A percentile compares a stretch with the other conserved stretches of the same genome.
Conservation (phyloP, 2,797 vertebrate genomes). For the Pogonophryne albipinna region DNA sequence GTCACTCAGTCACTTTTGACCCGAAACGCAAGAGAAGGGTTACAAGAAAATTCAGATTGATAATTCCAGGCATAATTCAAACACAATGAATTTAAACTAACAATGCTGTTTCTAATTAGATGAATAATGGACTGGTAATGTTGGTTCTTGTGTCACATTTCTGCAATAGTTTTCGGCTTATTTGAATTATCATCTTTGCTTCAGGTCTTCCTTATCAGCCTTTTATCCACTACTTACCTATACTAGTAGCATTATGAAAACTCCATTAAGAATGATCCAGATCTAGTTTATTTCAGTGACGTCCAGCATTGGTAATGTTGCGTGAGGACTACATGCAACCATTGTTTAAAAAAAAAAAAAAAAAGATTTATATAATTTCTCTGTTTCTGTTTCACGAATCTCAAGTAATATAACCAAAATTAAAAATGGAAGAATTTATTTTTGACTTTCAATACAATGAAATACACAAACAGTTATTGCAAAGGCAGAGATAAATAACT, state of each 20-base stretch:
- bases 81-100: not conserved
- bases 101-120: not conserved
- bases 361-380: no score
- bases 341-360: not conserved
- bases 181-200: not conserved
- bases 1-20: no score
- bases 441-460: constrained; percentile 65
- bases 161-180: not conserved
- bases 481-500: constrained; percentile 80
- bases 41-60: not conserved
- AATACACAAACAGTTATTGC: constrained; percentile 71
- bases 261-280: not conserved
- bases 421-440: constrained; percentile 76
- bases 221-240: not conserved
- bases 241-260: not conserved
- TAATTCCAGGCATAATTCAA: constrained; percentile 6
- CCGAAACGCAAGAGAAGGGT: no score
- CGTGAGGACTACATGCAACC: not conserved
- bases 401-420: constrained; percentile 5
- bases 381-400: not conserved
- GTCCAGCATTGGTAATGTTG: not conserved
- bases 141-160: not conserved
- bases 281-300: not conserved
- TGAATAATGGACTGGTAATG: not conserved
- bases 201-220: not conserved